Evolutionary conservation across 2,888 invertebrate species (phyloP).

Genomic region (Helleia helle): DNA sequence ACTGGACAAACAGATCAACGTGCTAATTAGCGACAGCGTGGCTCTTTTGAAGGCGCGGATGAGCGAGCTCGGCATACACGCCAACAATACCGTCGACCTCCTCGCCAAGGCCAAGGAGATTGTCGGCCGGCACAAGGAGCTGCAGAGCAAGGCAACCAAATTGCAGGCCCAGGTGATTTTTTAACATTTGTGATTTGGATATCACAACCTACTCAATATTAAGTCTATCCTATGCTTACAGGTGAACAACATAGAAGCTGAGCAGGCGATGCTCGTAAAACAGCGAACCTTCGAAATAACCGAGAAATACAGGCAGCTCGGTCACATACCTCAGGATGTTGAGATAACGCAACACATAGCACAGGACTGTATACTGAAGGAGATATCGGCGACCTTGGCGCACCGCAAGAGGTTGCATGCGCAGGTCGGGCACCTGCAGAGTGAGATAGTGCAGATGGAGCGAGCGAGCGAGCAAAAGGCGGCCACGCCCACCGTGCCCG

Average conservation of each 20-base stretch:
- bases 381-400: conserved; percentile 88
- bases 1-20: conserved; percentile 93
- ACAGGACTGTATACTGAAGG: conserved; percentile 87
- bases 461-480: conserved; percentile 78
- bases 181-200: no score
- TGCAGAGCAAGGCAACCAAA: conserved; percentile 90
- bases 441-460: conserved; percentile 84
- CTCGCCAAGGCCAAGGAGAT: conserved; percentile 93
- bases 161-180: conserved; percentile 84
- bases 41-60: conserved; percentile 90
- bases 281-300: conserved; percentile 84
- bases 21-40: conserved; percentile 93
- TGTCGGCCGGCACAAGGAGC: conserved; percentile 92
- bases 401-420: conserved; percentile 89
- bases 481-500: conserved; percentile 43
- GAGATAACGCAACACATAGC: conserved; percentile 80
- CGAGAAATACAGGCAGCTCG: conserved; percentile 77
- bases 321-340: conserved; percentile 66
- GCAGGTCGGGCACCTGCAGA: conserved; percentile 84
- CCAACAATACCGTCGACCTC: conserved; percentile 87
- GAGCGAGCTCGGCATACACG: conserved; percentile 93
- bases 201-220: no score
- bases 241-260: conserved; percentile 80
- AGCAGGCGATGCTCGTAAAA: conserved; percentile 81
- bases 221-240: conserved; percentile 40